Evolutionary conservation across 1,140 invertebrate species (phyloP).

Genomic region (Teleopsis dalmanni): DNA sequence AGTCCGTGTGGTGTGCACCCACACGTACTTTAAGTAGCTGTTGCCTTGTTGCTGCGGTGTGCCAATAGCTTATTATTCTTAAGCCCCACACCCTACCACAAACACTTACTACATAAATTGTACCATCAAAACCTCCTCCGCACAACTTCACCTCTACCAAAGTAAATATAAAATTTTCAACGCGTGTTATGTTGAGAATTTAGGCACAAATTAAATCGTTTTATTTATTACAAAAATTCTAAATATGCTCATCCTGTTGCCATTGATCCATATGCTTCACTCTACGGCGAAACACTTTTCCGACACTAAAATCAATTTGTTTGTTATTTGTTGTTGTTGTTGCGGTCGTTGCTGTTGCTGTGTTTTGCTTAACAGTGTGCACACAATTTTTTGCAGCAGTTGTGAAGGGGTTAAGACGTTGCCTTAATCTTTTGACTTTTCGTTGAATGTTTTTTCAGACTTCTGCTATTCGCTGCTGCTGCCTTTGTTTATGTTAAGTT

Average conservation of each 20-base stretch:
- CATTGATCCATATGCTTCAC: neutral
- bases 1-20: neutral
- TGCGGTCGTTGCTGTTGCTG: neutral
- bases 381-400: no score
- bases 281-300: neutral
- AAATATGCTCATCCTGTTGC: conserved; percentile 4
- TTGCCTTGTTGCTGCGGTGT: no score
- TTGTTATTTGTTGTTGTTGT: neutral
- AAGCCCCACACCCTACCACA: no score
- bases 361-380: neutral
- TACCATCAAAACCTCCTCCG: no score
- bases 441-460: neutral
- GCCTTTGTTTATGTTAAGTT: neutral
- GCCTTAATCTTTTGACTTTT: neutral
- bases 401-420: no score
- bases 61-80: no score
- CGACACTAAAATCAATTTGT: neutral
- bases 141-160: no score
- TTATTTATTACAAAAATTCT: neutral
- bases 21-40: neutral
- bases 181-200: conserved; percentile 6
- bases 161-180: conserved; percentile 2
- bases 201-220: conserved; percentile 9
- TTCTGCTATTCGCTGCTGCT: neutral
- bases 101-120: no score